A percentile compares a stretch with the other conserved stretches of the same genome.
phyloP scores from a whole-genome alignment of 2,113 vertebrate genomes.

The Malurus alboscapulatus region DNA sequence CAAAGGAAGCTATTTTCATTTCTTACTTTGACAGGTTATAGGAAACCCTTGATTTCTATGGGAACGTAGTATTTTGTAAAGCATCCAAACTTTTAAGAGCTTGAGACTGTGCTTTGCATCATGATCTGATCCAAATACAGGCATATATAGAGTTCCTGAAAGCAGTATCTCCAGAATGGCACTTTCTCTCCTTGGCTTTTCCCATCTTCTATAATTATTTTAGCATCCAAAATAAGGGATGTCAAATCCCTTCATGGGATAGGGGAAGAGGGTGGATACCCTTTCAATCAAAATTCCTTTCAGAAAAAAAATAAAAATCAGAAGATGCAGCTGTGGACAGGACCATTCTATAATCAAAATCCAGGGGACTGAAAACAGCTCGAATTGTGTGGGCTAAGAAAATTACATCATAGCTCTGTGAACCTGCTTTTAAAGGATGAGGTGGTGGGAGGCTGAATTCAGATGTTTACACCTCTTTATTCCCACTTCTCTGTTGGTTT shows the following conservation, averaged over 20 bases:
- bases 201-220: not conserved
- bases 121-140: not conserved
- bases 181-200: not conserved
- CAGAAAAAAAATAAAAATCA: not conserved
- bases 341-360: constrained; percentile 14
- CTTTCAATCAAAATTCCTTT: not conserved
- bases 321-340: not conserved
- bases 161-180: not conserved
- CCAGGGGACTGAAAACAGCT: not conserved
- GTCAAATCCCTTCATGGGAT: not conserved
- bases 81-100: constrained; percentile 9
- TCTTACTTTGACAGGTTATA: constrained; percentile 21
- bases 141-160: not conserved
- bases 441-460: constrained; percentile 8
- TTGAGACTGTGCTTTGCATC: not conserved
- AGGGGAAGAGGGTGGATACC: not conserved
- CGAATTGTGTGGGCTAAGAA: constrained; percentile 16
- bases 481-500: not conserved
- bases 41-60: constrained; percentile 40
- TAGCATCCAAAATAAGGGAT: not conserved
- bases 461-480: constrained; percentile 6
- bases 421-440: constrained; percentile 26
- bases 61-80: constrained; percentile 21
- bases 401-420: not conserved
- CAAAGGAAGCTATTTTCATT: constrained; percentile 18